phyloP scores from a whole-genome alignment of 2,888 invertebrate species.

The Platerodrilus igneus region DNA sequence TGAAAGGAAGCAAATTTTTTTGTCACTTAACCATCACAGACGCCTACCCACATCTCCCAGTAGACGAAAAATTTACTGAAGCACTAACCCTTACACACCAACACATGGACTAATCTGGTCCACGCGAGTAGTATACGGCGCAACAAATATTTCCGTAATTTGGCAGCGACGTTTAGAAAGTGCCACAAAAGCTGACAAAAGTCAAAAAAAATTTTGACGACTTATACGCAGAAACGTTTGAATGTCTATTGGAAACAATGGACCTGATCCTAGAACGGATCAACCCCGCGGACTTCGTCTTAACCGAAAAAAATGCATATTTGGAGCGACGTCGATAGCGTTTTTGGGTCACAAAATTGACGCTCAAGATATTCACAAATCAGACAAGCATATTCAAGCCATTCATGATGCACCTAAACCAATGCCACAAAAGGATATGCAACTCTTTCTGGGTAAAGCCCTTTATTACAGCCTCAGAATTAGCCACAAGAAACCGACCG shows the following conservation, averaged over 20 bases:
- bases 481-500: slow-evolving; percentile 14
- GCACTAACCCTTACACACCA: slow-evolving; percentile 11
- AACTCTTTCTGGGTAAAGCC: slow-evolving; percentile 20
- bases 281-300: no score
- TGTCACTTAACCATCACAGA: slow-evolving; percentile 21
- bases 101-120: slow-evolving; percentile 14
- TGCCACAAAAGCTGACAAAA: no score
- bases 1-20: slow-evolving; percentile 14
- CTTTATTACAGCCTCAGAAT: slow-evolving; percentile 4
- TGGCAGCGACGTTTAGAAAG: slow-evolving; percentile 16
- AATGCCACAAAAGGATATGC: slow-evolving; percentile 7
- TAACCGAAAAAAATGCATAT: no score
- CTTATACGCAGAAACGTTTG: no score
- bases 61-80: no score
- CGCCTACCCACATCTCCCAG: slow-evolving; percentile 16
- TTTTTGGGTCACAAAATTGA: slow-evolving; percentile 22
- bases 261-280: no score
- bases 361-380: slow-evolving; percentile 7
- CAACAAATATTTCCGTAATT: slow-evolving; percentile 12
- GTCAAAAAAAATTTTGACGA: no score
- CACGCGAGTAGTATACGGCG: no score
- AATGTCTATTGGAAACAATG: no score
- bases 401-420: slow-evolving; percentile 21
- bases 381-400: slow-evolving; percentile 21
- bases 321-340: slow-evolving; percentile 6